Base-by-base conservation (phyloP, 2,888 invertebrate genomes). In the Ochropleura plecta region DNA sequence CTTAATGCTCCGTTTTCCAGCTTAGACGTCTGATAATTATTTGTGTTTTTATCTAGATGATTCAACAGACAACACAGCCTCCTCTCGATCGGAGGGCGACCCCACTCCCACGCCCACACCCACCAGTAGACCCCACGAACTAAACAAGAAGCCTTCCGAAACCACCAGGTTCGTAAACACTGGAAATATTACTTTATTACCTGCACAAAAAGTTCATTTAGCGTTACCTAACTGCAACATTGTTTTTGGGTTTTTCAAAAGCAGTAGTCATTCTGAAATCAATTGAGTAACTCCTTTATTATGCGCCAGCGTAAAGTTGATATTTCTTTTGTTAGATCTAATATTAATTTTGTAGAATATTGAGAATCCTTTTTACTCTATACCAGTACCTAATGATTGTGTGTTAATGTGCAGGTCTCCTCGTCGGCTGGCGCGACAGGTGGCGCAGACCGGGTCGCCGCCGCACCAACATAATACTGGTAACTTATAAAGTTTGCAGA, bases 361-460 rank as follows among this genome's bases (percentile, higher is more conserved):
- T 30, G 30, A 7, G 48, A 18, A 42, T 68, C 8, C 44, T 20
- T 20, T n/a, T 20, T 18, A 9, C 62, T 18, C 16, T 30, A 30
- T 9, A 68, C 0, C 12, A 62, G 30, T 60, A 30, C 30, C 1
- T 30, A 57, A 57, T 8, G n/a, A n/a, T 69, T 46, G 8, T 30
- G 40, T 62, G 12, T 30, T 0, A 14, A 0, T 16, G 16, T 48
- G 30, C 72, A 93, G 93, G 78, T 91, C 95, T 0, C 96, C 95
- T 0, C 92, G 96, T 0, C 92, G 95, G 0, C 86, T 96, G 78
- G 95, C 95, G 30, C 92, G 96, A 0, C 96, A 96, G 74, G 91
- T 87, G 2, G 96, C 96, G 0, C 95, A 95, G 88, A 75, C 93
- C 51, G 96, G 94, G 0, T 96, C 95, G 0, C 96, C 96, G 16